Evolutionary conservation across 2,888 invertebrate species (phyloP).

Genomic region (Teinopalpus imperialis): DNA sequence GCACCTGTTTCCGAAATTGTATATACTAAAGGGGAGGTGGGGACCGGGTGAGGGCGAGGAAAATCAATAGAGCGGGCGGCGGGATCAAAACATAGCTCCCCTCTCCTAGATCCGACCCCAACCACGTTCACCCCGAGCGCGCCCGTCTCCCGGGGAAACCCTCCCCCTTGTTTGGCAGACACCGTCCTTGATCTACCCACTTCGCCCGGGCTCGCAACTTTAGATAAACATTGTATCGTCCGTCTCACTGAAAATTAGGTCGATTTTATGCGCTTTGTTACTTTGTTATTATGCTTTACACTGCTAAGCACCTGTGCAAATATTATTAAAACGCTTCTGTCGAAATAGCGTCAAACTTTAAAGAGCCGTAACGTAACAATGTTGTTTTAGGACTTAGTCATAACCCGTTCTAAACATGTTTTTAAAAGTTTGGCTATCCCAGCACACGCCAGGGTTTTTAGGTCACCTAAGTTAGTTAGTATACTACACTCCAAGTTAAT

Average conservation of each 20-base stretch:
- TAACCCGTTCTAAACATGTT: too few relatives aligned
- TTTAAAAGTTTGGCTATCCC: too few relatives aligned
- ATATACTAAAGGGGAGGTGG: slow-evolving; percentile 65
- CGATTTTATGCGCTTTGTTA: slow-evolving; percentile 66
- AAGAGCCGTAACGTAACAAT: slow-evolving; percentile 3
- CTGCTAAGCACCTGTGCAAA: slow-evolving; percentile 28
- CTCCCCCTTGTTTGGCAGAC: slow-evolving; percentile 80
- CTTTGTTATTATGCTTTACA: slow-evolving; percentile 36
- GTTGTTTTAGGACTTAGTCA: slow-evolving; percentile 18
- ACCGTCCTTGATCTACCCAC: slow-evolving; percentile 79
- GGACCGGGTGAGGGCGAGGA: slow-evolving; percentile 57
- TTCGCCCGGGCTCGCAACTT: slow-evolving; percentile 70
- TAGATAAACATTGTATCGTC: slow-evolving; percentile 75
- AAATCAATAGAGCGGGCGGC: slow-evolving; percentile 79
- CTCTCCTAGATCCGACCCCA: slow-evolving; percentile 25
- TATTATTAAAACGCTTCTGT: slow-evolving; percentile 7
- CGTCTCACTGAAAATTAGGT: slow-evolving; percentile 75
- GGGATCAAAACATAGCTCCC: slow-evolving; percentile 76
- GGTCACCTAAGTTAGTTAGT: too few relatives aligned
- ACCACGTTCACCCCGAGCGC: slow-evolving; percentile 27
- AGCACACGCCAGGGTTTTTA: too few relatives aligned
- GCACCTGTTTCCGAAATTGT: slow-evolving; percentile 61
- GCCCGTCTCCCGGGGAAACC: slow-evolving; percentile 70
- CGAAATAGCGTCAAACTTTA: slow-evolving; percentile 4
- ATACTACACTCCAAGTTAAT: too few relatives aligned